phyloP scores from a whole-genome alignment of 2,888 invertebrate genomes.

The Cartodere bifasciata region DNA sequence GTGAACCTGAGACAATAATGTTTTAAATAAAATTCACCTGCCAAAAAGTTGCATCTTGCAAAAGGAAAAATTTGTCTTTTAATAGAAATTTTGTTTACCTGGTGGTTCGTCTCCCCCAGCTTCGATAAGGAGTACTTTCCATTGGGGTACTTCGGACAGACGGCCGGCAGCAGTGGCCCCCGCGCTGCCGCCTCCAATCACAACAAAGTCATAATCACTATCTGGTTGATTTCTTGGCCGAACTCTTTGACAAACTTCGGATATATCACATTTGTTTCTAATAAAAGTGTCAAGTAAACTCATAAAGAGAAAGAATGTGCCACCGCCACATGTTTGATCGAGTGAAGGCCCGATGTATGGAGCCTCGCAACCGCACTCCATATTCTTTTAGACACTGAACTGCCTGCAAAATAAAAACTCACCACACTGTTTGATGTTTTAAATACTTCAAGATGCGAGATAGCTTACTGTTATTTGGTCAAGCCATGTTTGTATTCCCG shows the following conservation, averaged over 20 bases:
- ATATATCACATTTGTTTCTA: slow-evolving; percentile 42
- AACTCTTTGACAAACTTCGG: slow-evolving; percentile 48
- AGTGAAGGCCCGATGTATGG: slow-evolving; percentile 45
- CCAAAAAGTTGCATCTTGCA: too few species aligned
- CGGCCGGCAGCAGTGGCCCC: slow-evolving; percentile 51
- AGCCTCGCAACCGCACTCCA: slow-evolving; percentile 43
- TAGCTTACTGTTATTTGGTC: too few species aligned
- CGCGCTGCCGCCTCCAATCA: slow-evolving; percentile 53
- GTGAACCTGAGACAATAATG: slow-evolving; percentile 2
- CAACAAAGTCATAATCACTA: slow-evolving; percentile 50
- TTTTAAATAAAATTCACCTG: background rate
- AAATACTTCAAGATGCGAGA: too few species aligned
- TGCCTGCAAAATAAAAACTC: too few species aligned
- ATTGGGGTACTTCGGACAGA: slow-evolving; percentile 49
- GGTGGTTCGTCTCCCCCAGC: slow-evolving; percentile 61
- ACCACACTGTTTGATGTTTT: too few species aligned
- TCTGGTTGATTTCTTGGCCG: slow-evolving; percentile 35
- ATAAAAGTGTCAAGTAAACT: slow-evolving; percentile 48
- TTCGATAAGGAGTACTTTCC: slow-evolving; percentile 59
- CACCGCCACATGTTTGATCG: slow-evolving; percentile 42
- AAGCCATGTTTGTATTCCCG: too few species aligned
- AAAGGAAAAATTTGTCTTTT: background rate
- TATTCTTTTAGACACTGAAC: too few species aligned
- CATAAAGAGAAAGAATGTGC: slow-evolving; percentile 53
- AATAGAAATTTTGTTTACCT: slow-evolving; percentile 31